A percentile compares a stretch with the other conserved stretches of the same genome.
Conservation (phyloP, 2,888 invertebrate genomes). For the Agonopterix heracliana region DNA sequence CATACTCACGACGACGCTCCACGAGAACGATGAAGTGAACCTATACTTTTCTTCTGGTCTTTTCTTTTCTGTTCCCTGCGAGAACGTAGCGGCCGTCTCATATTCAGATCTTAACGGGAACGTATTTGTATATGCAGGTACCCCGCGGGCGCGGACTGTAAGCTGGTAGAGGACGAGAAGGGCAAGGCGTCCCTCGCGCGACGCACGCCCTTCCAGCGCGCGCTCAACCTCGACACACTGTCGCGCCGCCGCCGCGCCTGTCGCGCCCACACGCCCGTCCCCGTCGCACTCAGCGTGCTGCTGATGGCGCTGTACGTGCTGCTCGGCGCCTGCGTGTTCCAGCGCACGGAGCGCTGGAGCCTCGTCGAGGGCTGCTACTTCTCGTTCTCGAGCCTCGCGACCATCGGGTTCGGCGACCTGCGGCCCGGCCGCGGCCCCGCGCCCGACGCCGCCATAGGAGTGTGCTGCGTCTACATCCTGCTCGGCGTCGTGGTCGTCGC, state of each 20-base stretch:
- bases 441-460: slow-evolving; percentile 82
- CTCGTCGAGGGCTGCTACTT: slow-evolving; percentile 91
- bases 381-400: slow-evolving; percentile 86
- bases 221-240: slow-evolving; percentile 57
- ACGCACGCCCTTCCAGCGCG: slow-evolving; percentile 62
- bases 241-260: slow-evolving; percentile 59
- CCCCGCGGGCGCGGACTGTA: too few relatives aligned
- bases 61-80: too few relatives aligned
- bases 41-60: too few relatives aligned
- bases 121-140: too few relatives aligned
- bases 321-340: slow-evolving; percentile 92
- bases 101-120: too few relatives aligned
- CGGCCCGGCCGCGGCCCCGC: slow-evolving; percentile 78
- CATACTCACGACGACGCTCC: too few relatives aligned
- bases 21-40: too few relatives aligned
- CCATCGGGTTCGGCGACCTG: slow-evolving; percentile 89
- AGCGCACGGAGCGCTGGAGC: slow-evolving; percentile 93
- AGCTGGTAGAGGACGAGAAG: slow-evolving; percentile 27
- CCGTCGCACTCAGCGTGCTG: slow-evolving; percentile 89
- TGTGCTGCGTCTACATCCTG: slow-evolving; percentile 87
- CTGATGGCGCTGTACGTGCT: slow-evolving; percentile 92
- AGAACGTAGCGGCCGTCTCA: too few relatives aligned
- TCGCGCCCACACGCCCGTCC: slow-evolving; percentile 83
- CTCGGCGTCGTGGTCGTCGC: slow-evolving; percentile 91
- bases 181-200: slow-evolving; percentile 32